Evolutionary conservation across 2,888 invertebrate species (phyloP).

Genomic region (Corbicula japonica): DNA sequence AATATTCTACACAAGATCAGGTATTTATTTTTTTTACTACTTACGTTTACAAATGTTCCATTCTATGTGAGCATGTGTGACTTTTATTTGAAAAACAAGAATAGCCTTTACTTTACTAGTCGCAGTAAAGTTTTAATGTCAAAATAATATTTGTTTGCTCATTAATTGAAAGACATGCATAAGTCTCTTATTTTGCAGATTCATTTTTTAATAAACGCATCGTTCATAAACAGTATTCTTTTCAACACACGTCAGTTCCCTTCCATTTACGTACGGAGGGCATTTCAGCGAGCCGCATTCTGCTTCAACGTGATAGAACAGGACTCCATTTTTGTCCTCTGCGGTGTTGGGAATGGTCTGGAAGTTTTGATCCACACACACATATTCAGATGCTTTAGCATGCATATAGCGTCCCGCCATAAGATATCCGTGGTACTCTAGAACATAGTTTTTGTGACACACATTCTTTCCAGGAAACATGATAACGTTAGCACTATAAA

Average conservation of each 20-base stretch:
- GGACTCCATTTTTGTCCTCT: neutral
- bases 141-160: no score
- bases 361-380: conserved; percentile 25
- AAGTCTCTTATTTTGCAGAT: no score
- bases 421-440: conserved; percentile 32
- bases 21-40: no score
- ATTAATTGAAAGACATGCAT: no score
- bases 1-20: no score
- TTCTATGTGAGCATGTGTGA: no score
- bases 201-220: no score
- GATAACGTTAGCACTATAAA: conserved; percentile 5
- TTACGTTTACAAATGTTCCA: no score
- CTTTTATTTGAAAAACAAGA: no score
- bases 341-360: neutral
- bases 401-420: conserved; percentile 15
- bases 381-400: conserved; percentile 6
- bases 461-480: conserved; percentile 25
- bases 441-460: conserved; percentile 10
- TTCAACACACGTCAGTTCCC: conserved; percentile 30
- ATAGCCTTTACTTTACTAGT: no score
- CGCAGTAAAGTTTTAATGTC: no score
- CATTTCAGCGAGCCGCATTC: conserved; percentile 30
- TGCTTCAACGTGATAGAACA: conserved; percentile 28
- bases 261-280: conserved; percentile 17
- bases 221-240: no score